phyloP scores from a whole-genome alignment of 1,140 invertebrate genomes.

The Drosophila littoralis region DNA sequence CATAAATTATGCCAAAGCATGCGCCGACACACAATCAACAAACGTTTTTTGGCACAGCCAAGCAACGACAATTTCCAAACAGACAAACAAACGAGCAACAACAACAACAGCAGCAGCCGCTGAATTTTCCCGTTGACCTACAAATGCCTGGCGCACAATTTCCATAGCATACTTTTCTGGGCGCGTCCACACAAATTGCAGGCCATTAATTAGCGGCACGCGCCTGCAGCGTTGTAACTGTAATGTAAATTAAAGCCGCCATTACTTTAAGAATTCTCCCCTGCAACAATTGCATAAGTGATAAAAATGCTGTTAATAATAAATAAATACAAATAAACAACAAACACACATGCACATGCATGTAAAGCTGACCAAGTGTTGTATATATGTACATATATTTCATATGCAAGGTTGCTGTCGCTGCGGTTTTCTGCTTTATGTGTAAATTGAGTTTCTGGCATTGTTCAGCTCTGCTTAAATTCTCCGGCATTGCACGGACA shows the following conservation, averaged over 20 bases:
- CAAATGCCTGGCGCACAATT: conserved; percentile 51
- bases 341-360: background rate
- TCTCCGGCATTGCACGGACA: background rate
- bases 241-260: conserved; percentile 53
- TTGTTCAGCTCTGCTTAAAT: conserved; percentile 1
- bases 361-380: conserved; percentile 41
- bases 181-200: conserved; percentile 62
- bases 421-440: conserved; percentile 25
- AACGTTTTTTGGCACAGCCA: conserved; percentile 22
- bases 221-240: conserved; percentile 14
- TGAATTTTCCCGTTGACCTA: conserved; percentile 59
- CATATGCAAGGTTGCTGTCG: conserved; percentile 23
- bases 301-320: conserved; percentile 41
- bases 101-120: conserved; percentile 9
- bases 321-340: conserved; percentile 22
- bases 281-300: conserved; percentile 20
- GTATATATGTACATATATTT: conserved; percentile 45
- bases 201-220: conserved; percentile 74
- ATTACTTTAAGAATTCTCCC: conserved; percentile 56
- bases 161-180: conserved; percentile 62
- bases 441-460: conserved; percentile 21
- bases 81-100: conserved; percentile 9
- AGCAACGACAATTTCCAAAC: conserved; percentile 25
- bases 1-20: conserved; percentile 76
- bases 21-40: conserved; percentile 55